Base-by-base conservation (phyloP, 2,888 invertebrate genomes). In the Gordius sp. region DNA sequence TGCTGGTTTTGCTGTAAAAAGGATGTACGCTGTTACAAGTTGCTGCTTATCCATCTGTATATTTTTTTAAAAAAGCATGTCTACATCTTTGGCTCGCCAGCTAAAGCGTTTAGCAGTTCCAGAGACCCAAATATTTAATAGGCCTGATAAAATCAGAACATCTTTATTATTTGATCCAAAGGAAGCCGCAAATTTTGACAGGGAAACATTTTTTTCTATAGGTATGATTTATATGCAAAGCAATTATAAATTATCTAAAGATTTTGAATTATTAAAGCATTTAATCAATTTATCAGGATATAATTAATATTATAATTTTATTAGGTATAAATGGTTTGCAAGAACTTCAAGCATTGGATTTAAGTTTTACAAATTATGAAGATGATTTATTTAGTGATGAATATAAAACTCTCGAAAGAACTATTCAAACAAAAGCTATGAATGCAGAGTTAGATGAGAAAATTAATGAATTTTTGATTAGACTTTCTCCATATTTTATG, bases 91-190 rank as follows among this genome's bases (percentile, higher is more conserved):
- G 20, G 47, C 47, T 4, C 8, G 23, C 4, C 47, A 47, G 20
- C 47, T 47, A 4, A 47, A 47, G 20, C 8, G 20, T n/a, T 20
- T 47, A n/a, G 20, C 47, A 4, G 47, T 47, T 4, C 47, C 47
- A 4, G n/a, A 47, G 20, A n/a, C 47, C 23, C 8, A 8, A 8
- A 4, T 47, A 4, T 47, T 47, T 47, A n/a, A 8, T 20, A 20
- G 4, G 4, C 13, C 8, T n/a, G 47, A 47, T 20, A 47, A 47
- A 47, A 20, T 20, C 4, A 47, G 23, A 47, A 47, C 4, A n/a
- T 47, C 47, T 18, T 47, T 47, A 20, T 4, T 47, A n/a, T 47
- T 47, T 47, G 47, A 47, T 47, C 47, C 47, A 8, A 47, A 47
- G 20, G 47, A 47, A 47, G 47, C 47, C 4, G 47, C 47, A n/a